Conservation (phyloP, 1,140 invertebrate species). For the Ceratitis capitata region DNA sequence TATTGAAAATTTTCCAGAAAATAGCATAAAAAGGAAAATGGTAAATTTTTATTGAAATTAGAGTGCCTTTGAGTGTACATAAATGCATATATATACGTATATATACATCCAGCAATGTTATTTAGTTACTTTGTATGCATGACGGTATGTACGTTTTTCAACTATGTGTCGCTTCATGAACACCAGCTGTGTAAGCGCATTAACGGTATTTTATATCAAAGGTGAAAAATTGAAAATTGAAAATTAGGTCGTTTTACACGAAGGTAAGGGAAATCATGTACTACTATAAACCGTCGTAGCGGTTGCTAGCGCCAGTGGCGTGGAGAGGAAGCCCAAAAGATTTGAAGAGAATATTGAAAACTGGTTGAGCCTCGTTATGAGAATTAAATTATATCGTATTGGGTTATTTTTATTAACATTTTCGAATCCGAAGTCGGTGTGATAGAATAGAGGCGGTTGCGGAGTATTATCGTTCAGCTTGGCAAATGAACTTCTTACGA, state of each 20-base stretch:
- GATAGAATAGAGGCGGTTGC: too few species aligned
- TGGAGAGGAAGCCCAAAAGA: too few species aligned
- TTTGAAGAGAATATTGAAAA: too few species aligned
- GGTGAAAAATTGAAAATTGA: not conserved
- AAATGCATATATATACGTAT: too few species aligned
- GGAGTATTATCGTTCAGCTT: too few species aligned
- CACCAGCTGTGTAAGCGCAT: not conserved
- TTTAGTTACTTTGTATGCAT: not conserved
- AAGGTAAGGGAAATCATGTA: not conserved
- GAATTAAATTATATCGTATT: too few species aligned
- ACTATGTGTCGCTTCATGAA: not conserved
- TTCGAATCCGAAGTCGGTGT: too few species aligned
- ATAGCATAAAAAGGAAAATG: not conserved
- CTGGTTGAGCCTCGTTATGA: too few species aligned
- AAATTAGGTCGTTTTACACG: not conserved
- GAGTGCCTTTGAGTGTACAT: not conserved
- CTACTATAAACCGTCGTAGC: not conserved
- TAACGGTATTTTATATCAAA: constrained; percentile 30
- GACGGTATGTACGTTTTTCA: not conserved
- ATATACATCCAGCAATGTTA: not conserved
- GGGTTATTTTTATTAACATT: too few species aligned
- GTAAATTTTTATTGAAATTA: not conserved
- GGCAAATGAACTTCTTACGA: too few species aligned
- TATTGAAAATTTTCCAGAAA: not conserved
- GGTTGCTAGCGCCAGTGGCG: not conserved